Conservation (phyloP, 2,113 vertebrate species). For the Telmatochromis sp. region DNA sequence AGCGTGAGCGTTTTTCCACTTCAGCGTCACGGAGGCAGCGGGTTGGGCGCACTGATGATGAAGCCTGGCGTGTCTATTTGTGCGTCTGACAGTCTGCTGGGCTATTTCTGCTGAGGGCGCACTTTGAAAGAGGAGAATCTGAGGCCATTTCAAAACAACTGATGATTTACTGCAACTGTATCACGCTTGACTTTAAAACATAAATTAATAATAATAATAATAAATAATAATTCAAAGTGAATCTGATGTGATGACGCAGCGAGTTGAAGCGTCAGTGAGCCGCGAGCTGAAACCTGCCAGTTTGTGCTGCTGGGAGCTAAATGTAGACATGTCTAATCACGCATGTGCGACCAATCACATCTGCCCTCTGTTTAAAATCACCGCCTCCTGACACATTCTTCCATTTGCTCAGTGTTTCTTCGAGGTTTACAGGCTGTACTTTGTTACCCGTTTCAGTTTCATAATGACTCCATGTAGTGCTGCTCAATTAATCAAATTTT, state of each 20-base stretch:
- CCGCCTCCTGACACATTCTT: neutral
- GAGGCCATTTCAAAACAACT: conserved; percentile 21
- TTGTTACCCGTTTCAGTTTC: neutral
- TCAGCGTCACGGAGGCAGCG: neutral
- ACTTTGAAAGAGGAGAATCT: conserved; percentile 25
- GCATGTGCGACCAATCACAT: conserved; percentile 8
- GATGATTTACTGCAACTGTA: neutral
- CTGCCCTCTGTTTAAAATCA: neutral
- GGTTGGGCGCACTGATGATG: neutral
- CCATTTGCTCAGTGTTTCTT: neutral
- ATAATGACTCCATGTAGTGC: neutral
- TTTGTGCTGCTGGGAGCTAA: conserved; percentile 12
- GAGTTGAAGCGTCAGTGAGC: neutral
- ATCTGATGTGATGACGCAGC: neutral
- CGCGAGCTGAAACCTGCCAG: neutral
- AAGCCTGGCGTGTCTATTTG: conserved; percentile 34
- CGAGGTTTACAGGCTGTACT: neutral
- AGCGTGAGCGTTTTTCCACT: neutral
- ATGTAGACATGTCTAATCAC: conserved; percentile 27
- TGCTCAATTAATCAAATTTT: too few relatives aligned
- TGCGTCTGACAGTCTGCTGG: neutral
- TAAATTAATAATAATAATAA: neutral
- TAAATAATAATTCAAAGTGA: neutral
- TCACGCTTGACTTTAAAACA: neutral
- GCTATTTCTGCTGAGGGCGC: conserved; percentile 24